Conservation (phyloP, 2,888 invertebrate species). For the Himalopsyche tibetana region DNA sequence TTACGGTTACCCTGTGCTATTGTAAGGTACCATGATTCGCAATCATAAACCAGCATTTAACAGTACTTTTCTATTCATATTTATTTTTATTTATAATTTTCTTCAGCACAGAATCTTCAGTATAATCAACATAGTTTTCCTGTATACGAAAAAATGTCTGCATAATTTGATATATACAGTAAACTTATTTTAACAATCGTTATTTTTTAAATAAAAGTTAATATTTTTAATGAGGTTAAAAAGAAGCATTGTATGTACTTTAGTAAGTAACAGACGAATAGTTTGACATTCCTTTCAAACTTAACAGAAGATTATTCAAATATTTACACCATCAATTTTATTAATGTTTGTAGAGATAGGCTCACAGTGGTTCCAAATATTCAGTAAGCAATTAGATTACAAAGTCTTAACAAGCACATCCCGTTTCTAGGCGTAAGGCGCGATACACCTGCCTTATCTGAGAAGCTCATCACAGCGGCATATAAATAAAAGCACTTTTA, state of each 20-base stretch:
- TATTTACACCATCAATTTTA: slow-evolving; percentile 43
- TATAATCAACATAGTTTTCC: no score
- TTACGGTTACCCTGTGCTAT: no score
- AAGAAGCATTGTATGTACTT: background rate
- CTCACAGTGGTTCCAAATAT: slow-evolving; percentile 4
- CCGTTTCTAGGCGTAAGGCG: slow-evolving; percentile 22
- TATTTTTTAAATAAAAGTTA: no score
- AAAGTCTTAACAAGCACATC: slow-evolving; percentile 44
- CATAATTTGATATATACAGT: no score
- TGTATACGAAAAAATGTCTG: no score
- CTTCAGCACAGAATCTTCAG: no score
- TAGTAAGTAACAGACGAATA: background rate
- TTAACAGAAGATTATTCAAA: slow-evolving; percentile 39
- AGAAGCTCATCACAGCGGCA: slow-evolving; percentile 24
- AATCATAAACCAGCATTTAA: no score
- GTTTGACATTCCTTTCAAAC: slow-evolving; percentile 26
- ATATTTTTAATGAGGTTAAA: no score
- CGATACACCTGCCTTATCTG: slow-evolving; percentile 40
- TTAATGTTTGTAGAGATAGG: slow-evolving; percentile 28
- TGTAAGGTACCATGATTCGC: no score
- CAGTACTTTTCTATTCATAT: no score
- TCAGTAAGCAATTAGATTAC: slow-evolving; percentile 52
- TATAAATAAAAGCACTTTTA: slow-evolving; percentile 44
- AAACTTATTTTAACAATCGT: no score
- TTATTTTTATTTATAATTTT: no score